Percentiles rank a stretch among this genome's conserved stretches.
Conservation (phyloP, 2,113 vertebrate species). For the Prunella himalayana region DNA sequence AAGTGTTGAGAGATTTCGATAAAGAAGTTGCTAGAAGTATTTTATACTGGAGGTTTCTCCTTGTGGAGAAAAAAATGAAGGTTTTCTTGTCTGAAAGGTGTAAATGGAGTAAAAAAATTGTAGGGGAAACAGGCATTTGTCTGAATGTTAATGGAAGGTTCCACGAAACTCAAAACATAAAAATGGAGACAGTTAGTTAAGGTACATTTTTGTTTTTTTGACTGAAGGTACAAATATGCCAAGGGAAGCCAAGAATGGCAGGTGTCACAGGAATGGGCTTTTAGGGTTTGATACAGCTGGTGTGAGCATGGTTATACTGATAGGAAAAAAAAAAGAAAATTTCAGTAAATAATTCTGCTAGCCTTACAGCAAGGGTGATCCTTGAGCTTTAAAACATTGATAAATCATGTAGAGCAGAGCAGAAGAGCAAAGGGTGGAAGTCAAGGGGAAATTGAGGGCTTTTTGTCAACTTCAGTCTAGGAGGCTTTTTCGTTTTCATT, state of each 20-base stretch:
- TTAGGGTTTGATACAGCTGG: background rate
- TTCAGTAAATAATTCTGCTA: background rate
- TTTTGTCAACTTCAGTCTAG: background rate
- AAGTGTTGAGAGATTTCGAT: background rate
- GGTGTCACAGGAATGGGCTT: background rate
- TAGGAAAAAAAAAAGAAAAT: background rate
- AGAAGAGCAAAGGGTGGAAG: background rate
- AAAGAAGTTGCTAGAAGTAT: background rate
- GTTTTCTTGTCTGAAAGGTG: background rate
- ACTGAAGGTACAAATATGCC: background rate
- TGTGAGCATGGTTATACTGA: background rate
- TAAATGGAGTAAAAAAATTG: background rate
- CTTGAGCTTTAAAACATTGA: background rate
- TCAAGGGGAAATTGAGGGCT: background rate
- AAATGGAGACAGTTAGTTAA: background rate
- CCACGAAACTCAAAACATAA: background rate
- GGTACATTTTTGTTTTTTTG: background rate
- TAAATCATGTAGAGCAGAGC: background rate
- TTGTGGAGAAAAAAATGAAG: background rate
- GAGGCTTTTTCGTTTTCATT: background rate
- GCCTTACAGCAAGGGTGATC: background rate
- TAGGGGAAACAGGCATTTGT: background rate
- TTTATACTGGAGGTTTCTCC: background rate
- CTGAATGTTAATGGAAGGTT: background rate
- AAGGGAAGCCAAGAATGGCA: background rate